Percentiles rank a stretch among this genome's conserved stretches.
Conservation (phyloP, 2,113 vertebrate species). For the human (Homo sapiens) region DNA sequence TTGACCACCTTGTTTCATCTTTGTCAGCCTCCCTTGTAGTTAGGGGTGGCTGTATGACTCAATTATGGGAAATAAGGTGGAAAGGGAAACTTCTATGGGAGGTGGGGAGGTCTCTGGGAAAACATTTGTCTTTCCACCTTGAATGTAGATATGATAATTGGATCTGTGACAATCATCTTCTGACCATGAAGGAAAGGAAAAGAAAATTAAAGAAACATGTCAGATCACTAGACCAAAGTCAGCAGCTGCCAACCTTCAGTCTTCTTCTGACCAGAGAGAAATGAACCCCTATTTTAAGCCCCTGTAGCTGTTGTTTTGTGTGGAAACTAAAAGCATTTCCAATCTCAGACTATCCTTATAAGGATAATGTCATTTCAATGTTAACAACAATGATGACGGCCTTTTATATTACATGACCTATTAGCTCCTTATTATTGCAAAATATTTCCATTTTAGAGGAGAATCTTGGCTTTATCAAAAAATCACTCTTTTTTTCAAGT, state of each 20-base stretch:
- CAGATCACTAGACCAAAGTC: neutral
- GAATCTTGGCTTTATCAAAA: constrained; percentile 29
- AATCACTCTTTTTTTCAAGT: neutral
- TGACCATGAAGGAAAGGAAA: constrained; percentile 8
- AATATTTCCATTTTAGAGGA: constrained; percentile 31
- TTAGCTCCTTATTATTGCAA: neutral
- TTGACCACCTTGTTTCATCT: neutral
- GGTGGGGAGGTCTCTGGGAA: neutral
- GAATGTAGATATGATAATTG: neutral
- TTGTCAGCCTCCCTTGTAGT: neutral
- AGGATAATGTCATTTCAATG: neutral
- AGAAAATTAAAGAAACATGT: neutral
- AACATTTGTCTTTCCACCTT: neutral
- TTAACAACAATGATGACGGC: neutral
- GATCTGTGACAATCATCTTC: neutral
- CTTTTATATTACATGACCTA: neutral
- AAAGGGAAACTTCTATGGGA: neutral
- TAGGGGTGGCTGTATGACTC: neutral
- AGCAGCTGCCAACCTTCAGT: neutral
- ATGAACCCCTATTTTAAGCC: neutral
- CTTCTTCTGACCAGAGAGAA: neutral
- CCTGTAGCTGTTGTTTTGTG: neutral
- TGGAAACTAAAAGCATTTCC: neutral
- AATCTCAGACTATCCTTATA: neutral
- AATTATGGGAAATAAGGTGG: neutral